Base-by-base conservation (phyloP, 2,797 vertebrate genomes). In the Phrynocephalus forsythii region DNA sequence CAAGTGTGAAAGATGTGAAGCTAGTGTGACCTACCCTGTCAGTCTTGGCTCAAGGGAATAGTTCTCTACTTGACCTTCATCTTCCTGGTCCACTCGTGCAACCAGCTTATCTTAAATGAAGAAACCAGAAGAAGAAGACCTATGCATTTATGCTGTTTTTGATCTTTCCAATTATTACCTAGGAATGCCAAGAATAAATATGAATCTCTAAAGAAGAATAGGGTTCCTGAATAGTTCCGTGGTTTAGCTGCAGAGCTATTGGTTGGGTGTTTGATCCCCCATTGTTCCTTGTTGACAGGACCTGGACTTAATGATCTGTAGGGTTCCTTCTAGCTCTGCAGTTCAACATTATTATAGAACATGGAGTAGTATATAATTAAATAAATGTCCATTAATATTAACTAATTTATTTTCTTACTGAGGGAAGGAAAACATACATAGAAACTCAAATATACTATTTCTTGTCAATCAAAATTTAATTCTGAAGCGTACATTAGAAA, bases 41-140 rank as follows among this genome's bases (percentile, higher is more conserved):
- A 67, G 44, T 67, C n/a, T 60, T 68, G 60, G 26, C 50, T 85
- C 44, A 75, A n/a, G 68, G 69, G 82, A 84, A 79, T 38, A 30
- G 28, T 73, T 72, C 71, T 81, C 85, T 56, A 76, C 5, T 81
- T 88, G 83, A 88, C 83, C 78, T 85, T 68, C 28, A 48, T 76
- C 76, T 63, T 72, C 33, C 24, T 18, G 30, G 38, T 52, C 30
- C 38, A 85, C 56, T 75, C 44, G 28, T 85, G 78, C 24, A 60
- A 60, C 60, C 4, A 75, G 24, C 44, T 76, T 30, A 84, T 63
- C 87, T 80, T 80, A 63, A 87, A 10, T 68, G 63, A 83, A 83
- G 48, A 78, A 79, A 73, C 18, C 66, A 30, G 44, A 88, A 73
- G 26, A 88, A 73, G 26, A 79, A 69, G 60, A 15, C 16, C 26